phyloP scores from a whole-genome alignment of 2,797 vertebrate species.

The Nannoperca australis region DNA sequence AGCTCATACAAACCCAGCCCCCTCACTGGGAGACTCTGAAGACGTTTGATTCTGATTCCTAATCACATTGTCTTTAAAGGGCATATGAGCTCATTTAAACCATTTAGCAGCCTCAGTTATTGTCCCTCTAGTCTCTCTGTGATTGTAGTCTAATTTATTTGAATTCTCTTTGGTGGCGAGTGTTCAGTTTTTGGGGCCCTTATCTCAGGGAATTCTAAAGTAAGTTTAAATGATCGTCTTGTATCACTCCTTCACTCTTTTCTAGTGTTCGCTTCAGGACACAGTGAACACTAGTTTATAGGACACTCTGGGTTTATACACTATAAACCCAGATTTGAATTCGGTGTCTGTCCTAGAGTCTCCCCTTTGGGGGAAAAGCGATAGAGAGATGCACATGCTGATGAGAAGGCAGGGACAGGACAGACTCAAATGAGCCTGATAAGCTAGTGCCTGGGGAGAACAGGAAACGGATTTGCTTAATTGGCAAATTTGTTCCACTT shows the following conservation, averaged over 20 bases:
- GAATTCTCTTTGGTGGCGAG: conserved; percentile 27
- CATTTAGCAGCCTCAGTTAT: conserved; percentile 25
- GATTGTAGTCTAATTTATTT: conserved; percentile 18
- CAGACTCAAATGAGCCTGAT: conserved; percentile 85
- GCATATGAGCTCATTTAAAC: background rate
- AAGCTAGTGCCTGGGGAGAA: conserved; percentile 76
- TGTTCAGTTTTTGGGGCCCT: conserved; percentile 1
- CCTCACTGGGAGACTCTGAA: background rate
- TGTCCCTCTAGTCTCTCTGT: conserved; percentile 20
- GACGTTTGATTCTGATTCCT: background rate
- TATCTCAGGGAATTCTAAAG: conserved; percentile 37
- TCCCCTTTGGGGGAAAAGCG: conserved; percentile 75
- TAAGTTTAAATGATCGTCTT: conserved; percentile 47
- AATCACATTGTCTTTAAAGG: background rate
- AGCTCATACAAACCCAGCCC: background rate
- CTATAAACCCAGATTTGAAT: conserved; percentile 74
- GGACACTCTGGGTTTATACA: too few species aligned
- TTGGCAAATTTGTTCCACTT: conserved; percentile 86
- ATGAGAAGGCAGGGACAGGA: conserved; percentile 83
- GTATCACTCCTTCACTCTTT: too few species aligned
- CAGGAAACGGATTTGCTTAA: conserved; percentile 88
- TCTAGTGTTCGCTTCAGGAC: too few species aligned
- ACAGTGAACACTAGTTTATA: too few species aligned
- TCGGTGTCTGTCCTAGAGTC: conserved; percentile 69
- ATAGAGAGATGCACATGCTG: conserved; percentile 83